Percentiles rank a stretch among this genome's conserved stretches.
Evolutionary conservation across 1,140 invertebrate genomes (phyloP).

Genomic region (Eciton burchellii): DNA sequence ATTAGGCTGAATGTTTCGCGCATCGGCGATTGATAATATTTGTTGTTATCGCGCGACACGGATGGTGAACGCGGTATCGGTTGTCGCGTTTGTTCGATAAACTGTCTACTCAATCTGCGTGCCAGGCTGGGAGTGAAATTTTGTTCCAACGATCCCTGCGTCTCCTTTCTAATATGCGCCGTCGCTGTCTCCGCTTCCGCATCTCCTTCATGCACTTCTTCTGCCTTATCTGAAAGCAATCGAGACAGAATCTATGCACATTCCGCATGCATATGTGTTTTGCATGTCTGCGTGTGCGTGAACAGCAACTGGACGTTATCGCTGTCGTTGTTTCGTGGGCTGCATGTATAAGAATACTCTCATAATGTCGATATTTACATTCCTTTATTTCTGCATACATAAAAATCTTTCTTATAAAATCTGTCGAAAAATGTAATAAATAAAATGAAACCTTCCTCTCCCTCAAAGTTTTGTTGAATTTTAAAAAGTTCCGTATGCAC

Average conservation of each 20-base stretch:
- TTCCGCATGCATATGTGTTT: constrained; percentile 19
- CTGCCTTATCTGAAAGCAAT: constrained; percentile 72
- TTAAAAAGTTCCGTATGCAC: constrained; percentile 3
- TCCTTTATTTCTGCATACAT: constrained; percentile 81
- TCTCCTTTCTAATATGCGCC: constrained; percentile 67
- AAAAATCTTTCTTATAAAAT: constrained; percentile 72
- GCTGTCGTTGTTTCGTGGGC: constrained; percentile 31
- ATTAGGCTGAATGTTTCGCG: constrained; percentile 45
- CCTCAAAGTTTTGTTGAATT: constrained; percentile 33
- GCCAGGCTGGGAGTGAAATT: constrained; percentile 82
- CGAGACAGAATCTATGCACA: constrained; percentile 50
- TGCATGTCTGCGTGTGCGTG: background rate
- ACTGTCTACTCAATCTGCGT: constrained; percentile 81
- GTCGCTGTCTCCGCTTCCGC: constrained; percentile 56
- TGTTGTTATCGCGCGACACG: constrained; percentile 53
- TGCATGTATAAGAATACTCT: constrained; percentile 56
- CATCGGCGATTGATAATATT: constrained; percentile 67
- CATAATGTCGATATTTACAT: constrained; percentile 77
- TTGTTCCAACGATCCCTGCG: constrained; percentile 76
- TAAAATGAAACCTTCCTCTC: constrained; percentile 54
- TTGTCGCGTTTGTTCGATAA: constrained; percentile 82
- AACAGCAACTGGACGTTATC: constrained; percentile 1
- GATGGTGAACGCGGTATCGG: constrained; percentile 79
- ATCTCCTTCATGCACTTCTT: constrained; percentile 40
- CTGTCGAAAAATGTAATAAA: constrained; percentile 75